These are phyloP conservation scores for Lycaena phlaeas DNA, from an alignment of 2,888 invertebrate species.

Conservation along the genomic window DNA sequence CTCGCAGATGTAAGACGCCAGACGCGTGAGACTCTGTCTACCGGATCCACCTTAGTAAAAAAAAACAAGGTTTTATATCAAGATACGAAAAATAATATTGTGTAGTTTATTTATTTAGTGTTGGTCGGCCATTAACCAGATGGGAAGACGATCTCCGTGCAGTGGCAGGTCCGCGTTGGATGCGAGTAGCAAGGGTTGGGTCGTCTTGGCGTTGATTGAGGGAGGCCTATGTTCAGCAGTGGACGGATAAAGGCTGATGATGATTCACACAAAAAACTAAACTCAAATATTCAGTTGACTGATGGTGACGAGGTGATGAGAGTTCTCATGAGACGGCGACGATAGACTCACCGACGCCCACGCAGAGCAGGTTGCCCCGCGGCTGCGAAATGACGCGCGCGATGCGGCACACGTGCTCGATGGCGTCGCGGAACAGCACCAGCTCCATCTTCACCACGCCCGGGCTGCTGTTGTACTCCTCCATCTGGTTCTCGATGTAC, in stretches of 20 bases:
- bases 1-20: conserved; percentile 87
- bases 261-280: too few relatives aligned
- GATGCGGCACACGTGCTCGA: conserved; percentile 88
- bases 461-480: conserved; percentile 85
- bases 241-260: too few relatives aligned
- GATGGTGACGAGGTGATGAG: too few relatives aligned
- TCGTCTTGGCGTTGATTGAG: too few relatives aligned
- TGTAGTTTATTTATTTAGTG: too few relatives aligned
- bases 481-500: conserved; percentile 74
- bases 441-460: conserved; percentile 86
- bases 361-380: conserved; percentile 82
- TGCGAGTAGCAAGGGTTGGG: too few relatives aligned
- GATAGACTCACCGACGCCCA: conserved; percentile 80
- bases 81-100: background rate
- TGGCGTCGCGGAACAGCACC: conserved; percentile 89
- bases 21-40: conserved; percentile 82
- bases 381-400: conserved; percentile 88
- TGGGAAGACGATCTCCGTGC: too few relatives aligned
- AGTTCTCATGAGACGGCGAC: too few relatives aligned
- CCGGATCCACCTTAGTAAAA: conserved; percentile 81
- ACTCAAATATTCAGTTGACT: too few relatives aligned
- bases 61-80: background rate
- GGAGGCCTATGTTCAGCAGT: too few relatives aligned
- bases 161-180: too few relatives aligned
- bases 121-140: too few relatives aligned